phyloP scores from a whole-genome alignment of 2,113 vertebrate species.

The Pholis gunnellus region DNA sequence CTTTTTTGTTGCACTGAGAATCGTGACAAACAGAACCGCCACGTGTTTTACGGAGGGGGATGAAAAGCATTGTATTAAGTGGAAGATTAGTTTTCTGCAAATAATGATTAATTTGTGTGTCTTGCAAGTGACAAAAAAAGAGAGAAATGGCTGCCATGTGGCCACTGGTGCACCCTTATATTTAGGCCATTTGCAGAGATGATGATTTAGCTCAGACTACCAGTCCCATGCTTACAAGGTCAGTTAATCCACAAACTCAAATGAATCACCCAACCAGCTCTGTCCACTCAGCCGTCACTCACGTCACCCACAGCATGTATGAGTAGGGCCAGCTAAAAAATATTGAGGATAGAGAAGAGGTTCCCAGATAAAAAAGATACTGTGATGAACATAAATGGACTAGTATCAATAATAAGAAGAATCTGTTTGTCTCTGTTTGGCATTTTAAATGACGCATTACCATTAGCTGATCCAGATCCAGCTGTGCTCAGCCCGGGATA shows the following conservation, averaged over 20 bases:
- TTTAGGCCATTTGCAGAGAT: slow-evolving; percentile 2
- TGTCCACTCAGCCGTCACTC: slow-evolving; percentile 41
- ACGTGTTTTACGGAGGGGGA: not conserved
- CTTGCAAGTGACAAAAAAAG: not conserved
- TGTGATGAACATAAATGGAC: not conserved
- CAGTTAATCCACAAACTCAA: slow-evolving; percentile 51
- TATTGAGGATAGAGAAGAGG: not conserved
- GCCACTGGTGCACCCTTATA: slow-evolving; percentile 6
- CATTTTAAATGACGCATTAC: slow-evolving; percentile 13
- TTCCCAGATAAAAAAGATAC: slow-evolving; percentile 20
- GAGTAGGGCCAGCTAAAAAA: slow-evolving; percentile 14
- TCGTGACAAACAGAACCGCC: not conserved
- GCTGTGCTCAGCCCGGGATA: slow-evolving; percentile 5
- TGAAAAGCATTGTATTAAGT: not conserved
- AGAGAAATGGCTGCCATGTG: not conserved
- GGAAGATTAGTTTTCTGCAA: not conserved
- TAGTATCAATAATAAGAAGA: not conserved
- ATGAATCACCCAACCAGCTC: slow-evolving; percentile 49
- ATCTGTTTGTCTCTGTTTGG: slow-evolving; percentile 1
- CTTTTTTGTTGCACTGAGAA: not conserved
- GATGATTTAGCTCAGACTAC: slow-evolving; percentile 33
- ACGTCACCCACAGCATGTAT: slow-evolving; percentile 15
- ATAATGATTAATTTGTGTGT: not conserved
- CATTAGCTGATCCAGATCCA: slow-evolving; percentile 1
- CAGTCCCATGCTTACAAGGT: slow-evolving; percentile 51